These are phyloP conservation scores for Arenaria interpres DNA, from an alignment of 2,113 vertebrate genomes.

Conservation along the genomic window DNA sequence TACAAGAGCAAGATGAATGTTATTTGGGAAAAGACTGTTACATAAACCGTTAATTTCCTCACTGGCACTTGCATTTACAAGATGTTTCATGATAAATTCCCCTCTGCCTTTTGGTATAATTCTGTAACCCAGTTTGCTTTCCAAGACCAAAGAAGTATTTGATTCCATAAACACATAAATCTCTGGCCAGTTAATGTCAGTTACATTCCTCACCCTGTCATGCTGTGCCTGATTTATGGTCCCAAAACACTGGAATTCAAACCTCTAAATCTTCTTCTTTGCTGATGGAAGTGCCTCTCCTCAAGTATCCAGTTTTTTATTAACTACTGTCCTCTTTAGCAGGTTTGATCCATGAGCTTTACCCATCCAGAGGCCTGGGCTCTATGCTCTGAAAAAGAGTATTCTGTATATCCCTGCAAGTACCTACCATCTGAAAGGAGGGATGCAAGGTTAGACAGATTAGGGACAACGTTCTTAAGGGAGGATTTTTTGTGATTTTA, in stretches of 20 bases:
- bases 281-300: background rate
- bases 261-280: background rate
- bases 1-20: background rate
- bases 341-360: background rate
- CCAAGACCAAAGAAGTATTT: background rate
- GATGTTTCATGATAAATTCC: background rate
- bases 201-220: conserved; percentile 10
- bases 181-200: background rate
- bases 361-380: background rate
- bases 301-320: background rate
- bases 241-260: background rate
- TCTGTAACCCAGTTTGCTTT: background rate
- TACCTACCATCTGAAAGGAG: background rate
- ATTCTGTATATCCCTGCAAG: background rate
- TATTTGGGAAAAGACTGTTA: background rate
- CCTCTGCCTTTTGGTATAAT: background rate
- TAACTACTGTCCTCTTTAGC: background rate
- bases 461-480: fast-evolving
- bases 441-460: background rate
- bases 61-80: background rate
- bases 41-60: background rate
- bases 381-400: background rate
- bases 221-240: background rate
- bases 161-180: conserved; percentile 35
- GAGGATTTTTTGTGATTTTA: background rate